Base-by-base conservation (phyloP, 2,113 vertebrate species). In the Pyxicephalus adspersus region DNA sequence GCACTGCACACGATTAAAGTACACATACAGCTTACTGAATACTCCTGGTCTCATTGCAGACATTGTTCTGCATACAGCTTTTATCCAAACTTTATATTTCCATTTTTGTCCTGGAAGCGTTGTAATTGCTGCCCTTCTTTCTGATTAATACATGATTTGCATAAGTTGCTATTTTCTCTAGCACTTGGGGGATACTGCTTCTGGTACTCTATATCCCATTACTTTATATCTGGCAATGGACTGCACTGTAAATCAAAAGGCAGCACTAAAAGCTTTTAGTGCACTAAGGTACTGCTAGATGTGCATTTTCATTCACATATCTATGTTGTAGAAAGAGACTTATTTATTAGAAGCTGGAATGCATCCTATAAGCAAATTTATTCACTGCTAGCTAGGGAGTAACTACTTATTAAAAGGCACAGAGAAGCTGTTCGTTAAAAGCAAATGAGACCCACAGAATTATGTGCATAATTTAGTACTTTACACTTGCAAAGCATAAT, bases 261-360 rank as follows among this genome's bases (percentile, higher is more conserved):
- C 64, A 38, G 52, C 52, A 67, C n/a, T 67, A 58, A 78, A 78
- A 78, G 76, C 76, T 78, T 78, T 78, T 67, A 78, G 64, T 19
- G 52, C 29, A 55, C 76, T 19, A 57, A 45, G 64, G 54, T 66
- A 78, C 9, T 67, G 76, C 76, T 67, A 57, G 51, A 51, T 23
- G 20, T 57, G 64, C 76, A 78, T 45, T 68, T 63, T 76, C 34
- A 23, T 76, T 18, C 22, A 64, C 20, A 63, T 64, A 28, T 26
- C 38, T 38, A 26, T 5, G 29, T 63, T 64, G 17, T 64, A 38
- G 16, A 28, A 64, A 28, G 22, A 23, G n/a, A 64, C 38, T 20
- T 51, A 28, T 23, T 74, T 58, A 34, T 38, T 74, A 15, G 4
- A 60, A 60, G 54, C 29, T 38, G 28, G 17, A 58, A 8, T 60